Conservation (phyloP, 2,888 invertebrate genomes). For the Tetrapedia diversipes region DNA sequence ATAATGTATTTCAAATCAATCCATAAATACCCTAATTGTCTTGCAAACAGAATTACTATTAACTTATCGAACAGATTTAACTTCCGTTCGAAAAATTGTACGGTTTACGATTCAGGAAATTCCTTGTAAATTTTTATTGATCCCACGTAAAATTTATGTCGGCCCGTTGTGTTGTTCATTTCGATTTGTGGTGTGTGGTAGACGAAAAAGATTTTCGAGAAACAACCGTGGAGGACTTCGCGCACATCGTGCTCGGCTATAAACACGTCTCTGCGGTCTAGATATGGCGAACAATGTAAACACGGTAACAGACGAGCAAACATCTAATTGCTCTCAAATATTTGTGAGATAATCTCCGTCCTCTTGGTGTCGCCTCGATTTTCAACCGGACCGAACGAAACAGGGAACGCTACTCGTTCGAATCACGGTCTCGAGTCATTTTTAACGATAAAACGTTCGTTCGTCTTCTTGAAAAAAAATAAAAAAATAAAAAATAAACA, state of each 20-base stretch:
- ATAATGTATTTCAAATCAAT: neutral
- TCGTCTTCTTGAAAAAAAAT: conserved; percentile 6
- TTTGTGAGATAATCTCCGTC: conserved; percentile 79
- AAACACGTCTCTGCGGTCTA: conserved; percentile 74
- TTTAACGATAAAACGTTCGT: conserved; percentile 7
- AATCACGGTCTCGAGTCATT: conserved; percentile 50
- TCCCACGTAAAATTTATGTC: neutral
- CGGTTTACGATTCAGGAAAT: neutral
- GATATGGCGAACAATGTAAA: conserved; percentile 78
- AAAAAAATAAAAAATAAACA: no score
- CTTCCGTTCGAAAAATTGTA: neutral
- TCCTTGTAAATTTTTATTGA: neutral
- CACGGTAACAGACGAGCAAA: conserved; percentile 79
- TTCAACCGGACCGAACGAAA: conserved; percentile 53
- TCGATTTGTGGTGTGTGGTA: conserved; percentile 15
- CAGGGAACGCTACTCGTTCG: conserved; percentile 33
- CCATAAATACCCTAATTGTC: no score
- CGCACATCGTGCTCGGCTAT: conserved; percentile 67
- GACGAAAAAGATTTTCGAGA: conserved; percentile 18
- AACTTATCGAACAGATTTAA: neutral
- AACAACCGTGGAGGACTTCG: conserved; percentile 47
- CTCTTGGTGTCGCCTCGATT: conserved; percentile 62
- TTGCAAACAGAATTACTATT: neutral
- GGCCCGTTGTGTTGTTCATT: neutral
- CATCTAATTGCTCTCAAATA: conserved; percentile 82